Evolutionary conservation across 2,888 invertebrate species (phyloP).

Genomic region (Chloroclystis v-ata): DNA sequence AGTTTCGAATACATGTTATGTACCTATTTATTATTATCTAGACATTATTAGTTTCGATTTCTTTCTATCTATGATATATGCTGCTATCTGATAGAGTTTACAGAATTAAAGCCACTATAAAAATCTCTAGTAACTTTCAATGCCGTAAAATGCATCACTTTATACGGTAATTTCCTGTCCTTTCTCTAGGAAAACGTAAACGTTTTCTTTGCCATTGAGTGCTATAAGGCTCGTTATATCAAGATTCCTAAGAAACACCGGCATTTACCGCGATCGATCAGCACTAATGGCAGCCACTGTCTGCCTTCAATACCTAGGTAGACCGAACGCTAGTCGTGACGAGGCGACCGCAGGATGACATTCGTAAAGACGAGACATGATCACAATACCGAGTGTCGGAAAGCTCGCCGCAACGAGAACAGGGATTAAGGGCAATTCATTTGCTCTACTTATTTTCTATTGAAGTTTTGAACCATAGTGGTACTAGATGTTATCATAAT

Average conservation of each 20-base stretch:
- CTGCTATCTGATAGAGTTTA: too few relatives aligned
- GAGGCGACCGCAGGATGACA: slow-evolving; percentile 35
- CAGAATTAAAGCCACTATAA: too few relatives aligned
- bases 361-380: slow-evolving; percentile 34
- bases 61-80: too few relatives aligned
- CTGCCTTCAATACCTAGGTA: slow-evolving; percentile 10
- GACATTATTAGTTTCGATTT: too few relatives aligned
- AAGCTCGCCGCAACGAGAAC: slow-evolving; percentile 31
- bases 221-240: slow-evolving; percentile 1
- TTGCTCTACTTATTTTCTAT: slow-evolving; percentile 11
- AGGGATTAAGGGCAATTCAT: slow-evolving; percentile 23
- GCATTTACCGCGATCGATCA: slow-evolving; percentile 5
- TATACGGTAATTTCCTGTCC: not conserved
- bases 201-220: not conserved
- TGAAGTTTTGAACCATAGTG: slow-evolving; percentile 9
- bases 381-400: slow-evolving; percentile 29
- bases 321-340: slow-evolving; percentile 27
- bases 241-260: slow-evolving; percentile 4
- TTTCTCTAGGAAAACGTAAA: slow-evolving; percentile 6
- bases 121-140: too few relatives aligned
- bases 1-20: too few relatives aligned
- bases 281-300: slow-evolving; percentile 3
- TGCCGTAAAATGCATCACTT: too few relatives aligned
- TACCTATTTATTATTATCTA: too few relatives aligned
- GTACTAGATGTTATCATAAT: slow-evolving; percentile 14